These are phyloP conservation scores for Actenoides lindsayi DNA, from an alignment of 2,113 vertebrate genomes.

Conservation along the genomic window DNA sequence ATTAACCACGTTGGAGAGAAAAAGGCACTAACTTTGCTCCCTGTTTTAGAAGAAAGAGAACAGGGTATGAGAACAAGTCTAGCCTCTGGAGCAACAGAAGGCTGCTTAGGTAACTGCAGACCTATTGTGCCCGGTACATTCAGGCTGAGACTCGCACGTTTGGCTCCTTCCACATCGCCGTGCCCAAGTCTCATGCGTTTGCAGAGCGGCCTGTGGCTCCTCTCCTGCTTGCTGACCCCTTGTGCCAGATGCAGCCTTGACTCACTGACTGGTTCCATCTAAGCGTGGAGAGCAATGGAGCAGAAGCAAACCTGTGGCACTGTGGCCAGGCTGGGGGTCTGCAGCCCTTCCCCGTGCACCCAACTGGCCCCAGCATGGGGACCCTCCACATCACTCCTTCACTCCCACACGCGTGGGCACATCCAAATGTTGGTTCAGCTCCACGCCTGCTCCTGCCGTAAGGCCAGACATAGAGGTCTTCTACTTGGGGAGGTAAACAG, in stretches of 20 bases:
- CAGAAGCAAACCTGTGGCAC: neutral
- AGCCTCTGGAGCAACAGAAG: neutral
- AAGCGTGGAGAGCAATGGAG: rapidly evolving
- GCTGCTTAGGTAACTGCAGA: neutral
- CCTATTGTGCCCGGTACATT: neutral
- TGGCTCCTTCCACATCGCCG: neutral
- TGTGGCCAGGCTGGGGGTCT: rapidly evolving
- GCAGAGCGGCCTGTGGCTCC: neutral
- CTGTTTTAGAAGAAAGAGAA: neutral
- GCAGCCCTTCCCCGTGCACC: rapidly evolving
- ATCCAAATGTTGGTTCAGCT: neutral
- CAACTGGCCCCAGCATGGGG: rapidly evolving
- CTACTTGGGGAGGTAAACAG: neutral
- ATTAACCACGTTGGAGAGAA: neutral
- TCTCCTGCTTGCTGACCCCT: rapidly evolving
- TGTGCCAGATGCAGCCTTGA: neutral
- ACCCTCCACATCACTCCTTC: neutral
- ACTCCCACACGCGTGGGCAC: rapidly evolving
- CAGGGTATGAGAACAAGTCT: neutral
- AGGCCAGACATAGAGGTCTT: neutral
- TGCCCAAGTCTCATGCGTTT: rapidly evolving
- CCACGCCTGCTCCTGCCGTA: neutral
- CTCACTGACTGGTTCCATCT: neutral
- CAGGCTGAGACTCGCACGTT: rapidly evolving
- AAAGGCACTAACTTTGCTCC: neutral